Base-by-base conservation (phyloP, 2,888 invertebrate genomes). In the Cyrtodaria siliqua region DNA sequence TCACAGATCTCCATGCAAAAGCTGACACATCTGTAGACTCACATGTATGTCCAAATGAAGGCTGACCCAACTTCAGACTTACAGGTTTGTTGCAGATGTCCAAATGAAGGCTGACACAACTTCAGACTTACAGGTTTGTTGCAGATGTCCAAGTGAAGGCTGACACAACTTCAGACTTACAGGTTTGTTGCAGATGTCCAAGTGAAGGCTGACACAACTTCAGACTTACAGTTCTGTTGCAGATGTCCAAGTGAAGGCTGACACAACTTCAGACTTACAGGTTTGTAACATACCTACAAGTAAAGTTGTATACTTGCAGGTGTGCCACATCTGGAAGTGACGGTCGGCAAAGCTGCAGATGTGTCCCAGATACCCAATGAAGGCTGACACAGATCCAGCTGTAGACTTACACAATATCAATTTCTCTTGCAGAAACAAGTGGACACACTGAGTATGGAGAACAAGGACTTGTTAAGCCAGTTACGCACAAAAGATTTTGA, bases 171-270 rank as follows among this genome's bases (percentile, higher is more conserved):
- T 33, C 8, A 24, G 61, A 55, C 1, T 49, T 69, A 66, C 9
- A 78, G 76, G 33, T 66, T 79, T 27, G 20, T 81, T 0, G 23
- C 53, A 2, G 60, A 77, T 9, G 33, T 80, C n/a, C 63, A 83
- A 53, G 55, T 55, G 47, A 59, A 73, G 18, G 55, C 33, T 4
- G 6, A 33, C 12, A 12, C 33, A 33, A 33, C 33, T 33, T 33
- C 8, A 24, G 61, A 55, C 1, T 49, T 69, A 55, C 69, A 69
- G 55, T 24, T 23, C 38, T 8, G 20, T 81, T 0, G 23, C 53
- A 2, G 60, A 77, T 9, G 33, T 80, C n/a, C 63, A 83, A 53
- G 55, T 55, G 47, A 59, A 73, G 18, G 55, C 33, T 4, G 6
- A 33, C 12, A 12, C 33, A 33, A 33, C 33, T 33, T 33, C 8